These are phyloP conservation scores for Eulacestoma nigropectus DNA, from an alignment of 2,113 vertebrate genomes.

Conservation along the genomic window DNA sequence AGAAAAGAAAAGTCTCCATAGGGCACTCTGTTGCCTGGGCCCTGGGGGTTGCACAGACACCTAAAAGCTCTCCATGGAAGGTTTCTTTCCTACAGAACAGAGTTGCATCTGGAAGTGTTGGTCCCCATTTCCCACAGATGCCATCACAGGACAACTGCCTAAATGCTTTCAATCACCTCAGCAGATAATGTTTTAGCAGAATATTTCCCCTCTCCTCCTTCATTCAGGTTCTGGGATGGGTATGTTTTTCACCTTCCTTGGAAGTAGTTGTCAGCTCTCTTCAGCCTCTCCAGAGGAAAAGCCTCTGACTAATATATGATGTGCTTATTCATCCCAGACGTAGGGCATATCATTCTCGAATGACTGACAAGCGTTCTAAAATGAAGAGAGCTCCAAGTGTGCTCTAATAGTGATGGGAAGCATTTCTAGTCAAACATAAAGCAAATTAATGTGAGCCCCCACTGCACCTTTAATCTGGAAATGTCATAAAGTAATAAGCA, in stretches of 20 bases:
- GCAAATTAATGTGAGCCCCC: slow-evolving; percentile 82
- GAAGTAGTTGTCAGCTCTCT: slow-evolving; percentile 52
- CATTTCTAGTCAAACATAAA: slow-evolving; percentile 86
- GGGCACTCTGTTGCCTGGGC: neutral
- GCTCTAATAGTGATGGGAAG: slow-evolving; percentile 74
- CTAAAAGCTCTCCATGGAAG: neutral
- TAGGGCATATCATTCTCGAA: slow-evolving; percentile 74
- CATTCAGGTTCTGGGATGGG: neutral
- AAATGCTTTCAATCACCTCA: neutral
- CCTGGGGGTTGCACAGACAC: accelerated
- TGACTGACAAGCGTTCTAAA: slow-evolving; percentile 84
- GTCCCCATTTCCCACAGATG: neutral
- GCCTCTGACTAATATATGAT: slow-evolving; percentile 72
- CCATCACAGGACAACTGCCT: neutral
- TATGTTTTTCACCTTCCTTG: slow-evolving; percentile 34
- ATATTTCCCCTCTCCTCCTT: neutral
- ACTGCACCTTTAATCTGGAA: slow-evolving; percentile 78
- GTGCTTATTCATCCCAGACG: slow-evolving; percentile 77
- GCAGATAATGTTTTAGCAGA: neutral
- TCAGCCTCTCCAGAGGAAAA: slow-evolving; percentile 59
- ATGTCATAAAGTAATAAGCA: slow-evolving; percentile 83
- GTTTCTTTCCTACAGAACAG: neutral
- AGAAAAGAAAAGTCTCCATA: neutral
- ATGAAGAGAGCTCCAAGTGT: slow-evolving; percentile 75
- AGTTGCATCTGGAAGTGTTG: neutral